A percentile compares a stretch with the other conserved stretches of the same genome.
Conservation (phyloP, 2,113 vertebrate genomes). For the Rhombomys opimus region DNA sequence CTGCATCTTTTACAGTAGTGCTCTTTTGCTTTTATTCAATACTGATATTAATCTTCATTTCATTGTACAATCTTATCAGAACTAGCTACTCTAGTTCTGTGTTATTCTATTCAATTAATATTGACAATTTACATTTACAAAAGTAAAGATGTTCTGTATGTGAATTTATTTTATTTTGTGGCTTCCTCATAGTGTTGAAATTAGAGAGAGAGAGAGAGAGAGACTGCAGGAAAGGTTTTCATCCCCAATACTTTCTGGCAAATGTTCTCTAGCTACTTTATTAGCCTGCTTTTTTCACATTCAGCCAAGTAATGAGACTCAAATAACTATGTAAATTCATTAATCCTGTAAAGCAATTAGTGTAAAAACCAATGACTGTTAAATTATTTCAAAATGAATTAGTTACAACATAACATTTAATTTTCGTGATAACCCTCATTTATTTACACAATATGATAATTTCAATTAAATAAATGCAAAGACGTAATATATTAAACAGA, state of each 20-base stretch:
- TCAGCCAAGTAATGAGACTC: conserved; percentile 81
- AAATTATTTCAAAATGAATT: conserved; percentile 86
- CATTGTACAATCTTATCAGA: not conserved
- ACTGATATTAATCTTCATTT: not conserved
- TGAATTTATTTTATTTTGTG: not conserved
- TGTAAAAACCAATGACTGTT: conserved; percentile 85
- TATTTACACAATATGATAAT: conserved; percentile 83
- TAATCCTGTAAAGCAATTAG: conserved; percentile 86
- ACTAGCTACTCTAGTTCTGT: not conserved
- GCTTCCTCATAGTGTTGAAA: not conserved
- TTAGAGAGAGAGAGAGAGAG: no score
- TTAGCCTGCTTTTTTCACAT: conserved; percentile 67
- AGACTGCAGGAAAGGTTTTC: conserved; percentile 45
- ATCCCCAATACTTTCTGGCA: conserved; percentile 52
- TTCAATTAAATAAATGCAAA: conserved; percentile 81
- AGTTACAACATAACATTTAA: conserved; percentile 84
- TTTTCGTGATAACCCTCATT: conserved; percentile 81
- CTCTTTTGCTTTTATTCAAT: not conserved
- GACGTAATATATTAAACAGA: conserved; percentile 74
- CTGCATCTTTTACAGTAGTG: not conserved
- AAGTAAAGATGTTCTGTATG: not conserved
- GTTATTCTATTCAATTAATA: not conserved
- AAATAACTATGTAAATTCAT: conserved; percentile 85
- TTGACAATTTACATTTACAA: not conserved
- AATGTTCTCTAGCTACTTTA: conserved; percentile 57